phyloP scores from a whole-genome alignment of 1,140 invertebrate genomes.

The Penaeus vannamei region DNA sequence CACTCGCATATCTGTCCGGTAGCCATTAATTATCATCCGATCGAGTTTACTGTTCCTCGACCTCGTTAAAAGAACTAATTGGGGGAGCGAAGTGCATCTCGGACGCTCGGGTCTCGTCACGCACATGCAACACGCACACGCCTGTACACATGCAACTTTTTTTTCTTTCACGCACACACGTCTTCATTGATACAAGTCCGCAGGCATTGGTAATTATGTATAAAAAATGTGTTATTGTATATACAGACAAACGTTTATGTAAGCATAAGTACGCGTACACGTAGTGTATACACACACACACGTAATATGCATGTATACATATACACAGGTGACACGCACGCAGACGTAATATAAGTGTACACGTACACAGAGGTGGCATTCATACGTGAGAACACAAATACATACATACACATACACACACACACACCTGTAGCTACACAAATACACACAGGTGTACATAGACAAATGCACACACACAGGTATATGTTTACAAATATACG shows the following conservation, averaged over 20 bases:
- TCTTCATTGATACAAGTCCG: not conserved
- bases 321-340: not conserved
- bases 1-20: no score
- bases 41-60: no score
- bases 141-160: no score
- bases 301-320: not conserved
- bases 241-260: not conserved
- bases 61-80: no score
- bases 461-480: not conserved
- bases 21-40: no score
- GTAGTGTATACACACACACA: not conserved
- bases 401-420: slow-evolving; percentile 17
- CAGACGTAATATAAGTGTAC: not conserved
- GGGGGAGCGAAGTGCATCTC: no score
- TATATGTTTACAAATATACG: not conserved
- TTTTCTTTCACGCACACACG: not conserved
- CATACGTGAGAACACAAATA: not conserved
- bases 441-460: not conserved
- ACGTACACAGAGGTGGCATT: not conserved
- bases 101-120: no score
- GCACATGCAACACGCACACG: no score
- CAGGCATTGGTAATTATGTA: slow-evolving; percentile 29
- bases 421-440: not conserved
- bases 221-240: slow-evolving; percentile 21
- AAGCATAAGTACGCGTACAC: not conserved